A percentile compares a stretch with the other conserved stretches of the same genome.
These are phyloP conservation scores for Sylvilagus floridanus DNA, from an alignment of 2,797 vertebrate species.

Conservation along the genomic window DNA sequence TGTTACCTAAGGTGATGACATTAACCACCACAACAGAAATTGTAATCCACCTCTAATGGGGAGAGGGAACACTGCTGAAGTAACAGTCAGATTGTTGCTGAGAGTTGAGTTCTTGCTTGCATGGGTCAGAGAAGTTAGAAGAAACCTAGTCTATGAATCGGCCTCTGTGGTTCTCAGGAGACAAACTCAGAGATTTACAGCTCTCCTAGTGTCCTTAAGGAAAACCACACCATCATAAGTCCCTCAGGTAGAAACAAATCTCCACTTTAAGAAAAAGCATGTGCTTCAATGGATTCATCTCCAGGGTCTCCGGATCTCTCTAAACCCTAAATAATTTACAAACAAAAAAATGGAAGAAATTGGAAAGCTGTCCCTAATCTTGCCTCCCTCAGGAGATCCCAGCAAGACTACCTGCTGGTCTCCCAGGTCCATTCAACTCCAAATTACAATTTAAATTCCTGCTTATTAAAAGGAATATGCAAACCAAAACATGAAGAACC, in stretches of 20 bases:
- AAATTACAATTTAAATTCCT: conserved; percentile 23
- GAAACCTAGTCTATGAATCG: background rate
- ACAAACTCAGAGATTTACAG: background rate
- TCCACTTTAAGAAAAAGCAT: background rate
- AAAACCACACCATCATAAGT: background rate
- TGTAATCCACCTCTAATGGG: background rate
- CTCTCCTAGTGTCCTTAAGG: background rate
- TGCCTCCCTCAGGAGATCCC: background rate
- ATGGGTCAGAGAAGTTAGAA: background rate
- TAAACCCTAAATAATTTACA: conserved; percentile 15
- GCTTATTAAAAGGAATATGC: conserved; percentile 19
- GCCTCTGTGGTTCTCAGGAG: background rate
- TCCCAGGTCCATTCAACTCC: background rate
- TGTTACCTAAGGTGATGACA: background rate
- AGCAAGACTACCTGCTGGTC: background rate
- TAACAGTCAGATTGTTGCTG: background rate
- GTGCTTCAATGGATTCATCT: background rate
- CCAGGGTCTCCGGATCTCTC: background rate
- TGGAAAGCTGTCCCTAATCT: background rate
- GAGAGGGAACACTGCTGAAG: background rate
- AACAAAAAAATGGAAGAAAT: background rate
- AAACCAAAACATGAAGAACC: background rate
- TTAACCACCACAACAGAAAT: conserved; percentile 18
- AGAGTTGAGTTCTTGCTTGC: background rate
- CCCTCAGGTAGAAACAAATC: background rate